Evolutionary conservation across 2,888 invertebrate genomes (phyloP).

Genomic region (Neoscelio sp.): DNA sequence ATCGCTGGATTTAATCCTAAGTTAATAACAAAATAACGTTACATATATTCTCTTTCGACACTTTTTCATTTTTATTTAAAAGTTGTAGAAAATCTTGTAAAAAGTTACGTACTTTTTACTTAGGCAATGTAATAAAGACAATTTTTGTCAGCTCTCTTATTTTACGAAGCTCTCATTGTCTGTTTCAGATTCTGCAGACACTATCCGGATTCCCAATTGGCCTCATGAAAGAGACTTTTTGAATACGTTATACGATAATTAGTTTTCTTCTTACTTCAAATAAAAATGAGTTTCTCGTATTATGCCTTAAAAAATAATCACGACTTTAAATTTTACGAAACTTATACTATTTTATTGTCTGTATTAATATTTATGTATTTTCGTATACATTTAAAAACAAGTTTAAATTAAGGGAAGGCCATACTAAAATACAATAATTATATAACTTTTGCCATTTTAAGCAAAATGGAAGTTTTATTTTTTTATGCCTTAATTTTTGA

Average conservation of each 20-base stretch:
- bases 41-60: slow-evolving; percentile 20
- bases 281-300: background rate
- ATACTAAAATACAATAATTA: no score
- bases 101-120: slow-evolving; percentile 32
- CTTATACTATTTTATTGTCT: no score
- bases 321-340: no score
- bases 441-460: no score
- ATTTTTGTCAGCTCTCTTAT: slow-evolving; percentile 23
- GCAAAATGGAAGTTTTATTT: no score
- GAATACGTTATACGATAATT: slow-evolving; percentile 27
- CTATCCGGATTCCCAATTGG: slow-evolving; percentile 35
- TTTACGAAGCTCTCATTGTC: slow-evolving; percentile 31
- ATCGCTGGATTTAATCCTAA: slow-evolving; percentile 19
- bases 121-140: slow-evolving; percentile 34
- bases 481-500: no score
- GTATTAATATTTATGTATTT: no score
- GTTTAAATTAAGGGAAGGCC: no score
- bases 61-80: slow-evolving; percentile 19
- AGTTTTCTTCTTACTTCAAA: slow-evolving; percentile 10
- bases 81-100: slow-evolving; percentile 31
- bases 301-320: no score
- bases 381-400: no score
- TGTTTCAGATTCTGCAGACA: slow-evolving; percentile 12
- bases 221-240: slow-evolving; percentile 27
- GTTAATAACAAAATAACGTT: slow-evolving; percentile 20